Base-by-base conservation (phyloP, 2,113 vertebrate species). In the Macquaria ambigua region DNA sequence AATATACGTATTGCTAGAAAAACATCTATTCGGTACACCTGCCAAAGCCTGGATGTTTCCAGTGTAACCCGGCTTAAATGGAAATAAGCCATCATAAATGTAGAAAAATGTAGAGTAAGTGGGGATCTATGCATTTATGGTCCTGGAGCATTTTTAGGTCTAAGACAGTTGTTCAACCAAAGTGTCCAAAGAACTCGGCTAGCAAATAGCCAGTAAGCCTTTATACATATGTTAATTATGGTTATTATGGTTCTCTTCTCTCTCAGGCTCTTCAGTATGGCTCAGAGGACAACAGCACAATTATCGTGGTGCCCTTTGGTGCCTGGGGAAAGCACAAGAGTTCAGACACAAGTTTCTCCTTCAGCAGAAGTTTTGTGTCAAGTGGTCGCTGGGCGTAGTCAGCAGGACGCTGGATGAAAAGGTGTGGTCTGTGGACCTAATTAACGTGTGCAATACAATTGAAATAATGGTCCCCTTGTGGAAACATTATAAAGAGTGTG, bases 291-390 rank as follows among this genome's bases (percentile, higher is more conserved):
- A 99, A 99, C 93, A 97, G 97, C 93, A 99, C 98, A 0, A 91
- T 97, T 21, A 95, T 99, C 0, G 96, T 99, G 20, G 97, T 99
- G 68, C 98, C 98, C 0, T 99, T 99, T 31, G 98, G 98, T 41
- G 98, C 98, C 0, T 99, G 98, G 98, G 98, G 98, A 46, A 99
- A 97, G 79, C 97, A 99, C 89, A 96, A 97, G 92, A 97, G 88
- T 6, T 93, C 97, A 0, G 96, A 97, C 68, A 23, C 96, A 23
- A 97, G 90, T 91, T 99, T 97, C 94, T 99, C 98, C 41, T 99
- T 99, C 95, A 99, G 98, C 93, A 96, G 98, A 81, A 97, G 97
- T 67, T 97, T 99, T 6, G 97, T 97, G 87, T 98, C 98, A 68
- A 99, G 98, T 0, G 97, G 98, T 37, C 96, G 98, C 84, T 99